Evolutionary conservation across 1,140 invertebrate genomes (phyloP).

Genomic region (Drosophila willistoni): DNA sequence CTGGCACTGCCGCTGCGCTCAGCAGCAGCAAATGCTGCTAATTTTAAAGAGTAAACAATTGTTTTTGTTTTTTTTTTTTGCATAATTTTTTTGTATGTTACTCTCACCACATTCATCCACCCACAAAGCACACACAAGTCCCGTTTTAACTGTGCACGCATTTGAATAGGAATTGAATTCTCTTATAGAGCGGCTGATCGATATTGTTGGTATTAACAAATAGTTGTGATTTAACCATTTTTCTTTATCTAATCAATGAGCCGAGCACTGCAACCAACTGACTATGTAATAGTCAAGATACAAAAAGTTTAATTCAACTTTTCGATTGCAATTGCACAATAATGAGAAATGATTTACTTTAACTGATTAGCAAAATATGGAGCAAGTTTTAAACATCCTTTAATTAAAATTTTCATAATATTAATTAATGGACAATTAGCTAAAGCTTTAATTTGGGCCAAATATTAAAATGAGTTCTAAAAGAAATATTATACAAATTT

Average conservation of each 20-base stretch:
- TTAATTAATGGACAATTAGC: too few relatives aligned
- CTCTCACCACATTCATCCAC: too few relatives aligned
- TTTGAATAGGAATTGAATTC: not conserved
- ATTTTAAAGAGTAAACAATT: constrained; percentile 76
- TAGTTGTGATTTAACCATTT: not conserved
- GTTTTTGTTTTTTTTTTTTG: constrained; percentile 30
- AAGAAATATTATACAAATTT: too few relatives aligned
- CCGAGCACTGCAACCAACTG: not conserved
- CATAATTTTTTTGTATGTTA: constrained; percentile 31
- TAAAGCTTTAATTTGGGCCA: too few relatives aligned
- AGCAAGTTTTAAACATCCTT: too few relatives aligned
- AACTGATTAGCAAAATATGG: too few relatives aligned
- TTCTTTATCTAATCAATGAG: not conserved
- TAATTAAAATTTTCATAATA: too few relatives aligned
- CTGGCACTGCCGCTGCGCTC: constrained; percentile 25
- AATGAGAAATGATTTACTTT: too few relatives aligned
- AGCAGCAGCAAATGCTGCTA: constrained; percentile 56
- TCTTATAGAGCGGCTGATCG: not conserved
- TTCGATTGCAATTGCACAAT: too few relatives aligned
- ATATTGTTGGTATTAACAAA: constrained; percentile 1
- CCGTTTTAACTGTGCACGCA: not conserved
- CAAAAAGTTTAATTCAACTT: not conserved
- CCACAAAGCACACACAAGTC: not conserved
- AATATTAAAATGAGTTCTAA: too few relatives aligned
- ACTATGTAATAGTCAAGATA: not conserved